Percentiles rank a stretch among this genome's conserved stretches.
phyloP scores from a whole-genome alignment of 2,888 invertebrate species.

The Loripinus fragilis region DNA sequence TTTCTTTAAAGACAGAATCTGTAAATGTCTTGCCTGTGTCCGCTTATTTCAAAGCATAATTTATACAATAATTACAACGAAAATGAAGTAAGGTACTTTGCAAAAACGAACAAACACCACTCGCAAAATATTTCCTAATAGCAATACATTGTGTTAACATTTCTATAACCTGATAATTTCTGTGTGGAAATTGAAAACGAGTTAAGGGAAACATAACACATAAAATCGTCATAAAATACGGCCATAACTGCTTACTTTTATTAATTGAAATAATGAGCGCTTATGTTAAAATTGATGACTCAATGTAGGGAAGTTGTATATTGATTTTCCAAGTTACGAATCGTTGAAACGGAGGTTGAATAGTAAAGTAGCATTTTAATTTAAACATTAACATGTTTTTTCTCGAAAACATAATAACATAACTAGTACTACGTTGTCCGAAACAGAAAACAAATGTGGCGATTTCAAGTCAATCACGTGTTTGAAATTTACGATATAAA shows the following conservation, averaged over 20 bases:
- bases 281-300: constrained; percentile 1
- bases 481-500: background rate
- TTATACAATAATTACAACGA: too few species aligned
- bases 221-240: background rate
- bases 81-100: background rate
- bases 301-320: background rate
- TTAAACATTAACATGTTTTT: background rate
- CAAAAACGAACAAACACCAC: background rate
- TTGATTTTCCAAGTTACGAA: too few species aligned
- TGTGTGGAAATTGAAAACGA: background rate
- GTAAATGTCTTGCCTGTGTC: constrained; percentile 1
- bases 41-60: too few species aligned
- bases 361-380: background rate
- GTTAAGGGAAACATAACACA: background rate
- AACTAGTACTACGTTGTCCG: too few species aligned
- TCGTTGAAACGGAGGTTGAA: too few species aligned
- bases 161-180: background rate
- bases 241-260: background rate
- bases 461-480: too few species aligned
- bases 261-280: background rate
- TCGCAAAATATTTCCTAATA: background rate
- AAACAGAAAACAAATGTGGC: too few species aligned
- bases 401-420: too few species aligned
- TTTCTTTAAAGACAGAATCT: background rate
- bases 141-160: background rate